Evolutionary conservation across 2,113 vertebrate species (phyloP).

Genomic region (Genyomyrus donnyi): DNA sequence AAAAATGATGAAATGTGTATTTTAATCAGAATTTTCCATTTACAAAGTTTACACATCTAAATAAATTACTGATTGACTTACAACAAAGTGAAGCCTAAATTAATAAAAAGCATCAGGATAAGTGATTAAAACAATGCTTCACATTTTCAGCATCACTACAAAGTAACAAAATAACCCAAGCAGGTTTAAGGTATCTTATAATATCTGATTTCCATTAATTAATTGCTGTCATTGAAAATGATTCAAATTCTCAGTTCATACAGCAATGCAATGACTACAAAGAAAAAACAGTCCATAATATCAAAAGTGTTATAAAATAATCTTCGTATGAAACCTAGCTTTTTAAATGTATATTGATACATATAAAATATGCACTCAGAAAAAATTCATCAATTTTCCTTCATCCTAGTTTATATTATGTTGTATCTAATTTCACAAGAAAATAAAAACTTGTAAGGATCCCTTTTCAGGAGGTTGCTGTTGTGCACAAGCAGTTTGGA

Average conservation of each 20-base stretch:
- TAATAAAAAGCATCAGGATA: background rate
- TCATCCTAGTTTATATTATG: background rate
- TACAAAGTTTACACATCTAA: background rate
- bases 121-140: background rate
- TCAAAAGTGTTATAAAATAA: background rate
- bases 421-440: background rate
- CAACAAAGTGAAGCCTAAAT: background rate
- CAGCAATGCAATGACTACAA: background rate
- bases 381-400: background rate
- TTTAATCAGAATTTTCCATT: background rate
- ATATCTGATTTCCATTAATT: background rate
- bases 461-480: background rate
- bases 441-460: background rate
- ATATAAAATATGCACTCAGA: background rate
- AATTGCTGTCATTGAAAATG: background rate
- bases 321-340: background rate
- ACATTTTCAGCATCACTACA: background rate
- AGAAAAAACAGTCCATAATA: background rate
- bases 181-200: background rate
- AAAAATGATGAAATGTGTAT: background rate
- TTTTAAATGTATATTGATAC: background rate
- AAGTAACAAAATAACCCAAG: background rate
- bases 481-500: background rate
- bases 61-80: background rate
- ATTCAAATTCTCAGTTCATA: constrained; percentile 2